Percentiles rank a stretch among this genome's conserved stretches.
Conservation (phyloP, 2,888 invertebrate genomes). For the Pachycephus smyrnensis region DNA sequence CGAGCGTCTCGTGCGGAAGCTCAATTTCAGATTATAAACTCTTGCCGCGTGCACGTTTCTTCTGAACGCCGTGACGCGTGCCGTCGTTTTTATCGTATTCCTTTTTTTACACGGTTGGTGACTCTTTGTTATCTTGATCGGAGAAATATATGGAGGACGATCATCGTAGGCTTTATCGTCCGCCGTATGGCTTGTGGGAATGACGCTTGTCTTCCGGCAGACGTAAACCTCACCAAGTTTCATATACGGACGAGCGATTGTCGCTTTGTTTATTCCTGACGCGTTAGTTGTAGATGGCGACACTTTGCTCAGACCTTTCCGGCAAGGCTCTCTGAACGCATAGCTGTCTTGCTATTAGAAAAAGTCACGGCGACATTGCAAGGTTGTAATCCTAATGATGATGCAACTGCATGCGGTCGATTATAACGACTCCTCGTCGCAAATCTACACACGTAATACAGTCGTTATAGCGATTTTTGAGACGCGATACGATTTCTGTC, state of each 20-base stretch:
- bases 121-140: too few species aligned
- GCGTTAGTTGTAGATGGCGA: neutral
- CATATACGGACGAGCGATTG: neutral
- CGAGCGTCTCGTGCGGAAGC: too few species aligned
- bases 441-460: neutral
- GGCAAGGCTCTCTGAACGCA: neutral
- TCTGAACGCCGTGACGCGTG: too few species aligned
- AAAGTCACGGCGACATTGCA: conserved; percentile 43
- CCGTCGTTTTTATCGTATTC: too few species aligned
- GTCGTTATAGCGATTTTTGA: neutral
- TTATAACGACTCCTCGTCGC: neutral
- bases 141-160: too few species aligned
- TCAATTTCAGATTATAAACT: too few species aligned
- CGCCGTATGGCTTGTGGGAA: neutral
- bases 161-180: neutral
- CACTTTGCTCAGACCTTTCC: neutral
- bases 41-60: too few species aligned
- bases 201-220: neutral
- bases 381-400: conserved; percentile 44
- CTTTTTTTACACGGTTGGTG: too few species aligned
- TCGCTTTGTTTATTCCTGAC: neutral
- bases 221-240: too few species aligned
- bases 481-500: neutral
- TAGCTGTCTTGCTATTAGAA: conserved; percentile 1
- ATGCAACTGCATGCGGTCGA: conserved; percentile 29